Percentiles rank a stretch among this genome's conserved stretches.
phyloP scores from a whole-genome alignment of 2,888 invertebrate genomes.

The Holacanthella duospinosa region DNA sequence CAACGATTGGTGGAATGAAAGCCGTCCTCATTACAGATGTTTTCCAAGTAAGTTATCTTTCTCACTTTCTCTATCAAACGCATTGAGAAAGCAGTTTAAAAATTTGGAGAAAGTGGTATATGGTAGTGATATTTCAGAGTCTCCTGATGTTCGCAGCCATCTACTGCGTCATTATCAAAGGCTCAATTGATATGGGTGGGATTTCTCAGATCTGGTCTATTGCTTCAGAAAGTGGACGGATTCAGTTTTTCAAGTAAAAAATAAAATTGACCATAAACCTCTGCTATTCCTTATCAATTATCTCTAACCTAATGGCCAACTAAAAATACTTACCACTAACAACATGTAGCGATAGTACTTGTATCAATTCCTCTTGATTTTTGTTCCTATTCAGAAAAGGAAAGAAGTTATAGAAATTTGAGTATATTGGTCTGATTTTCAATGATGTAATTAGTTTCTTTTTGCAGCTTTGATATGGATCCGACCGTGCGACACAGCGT shows the following conservation, averaged over 20 bases:
- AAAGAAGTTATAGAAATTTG: too few species aligned
- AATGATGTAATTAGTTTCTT: conserved; percentile 9
- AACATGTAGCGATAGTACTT: too few species aligned
- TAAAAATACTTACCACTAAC: too few species aligned
- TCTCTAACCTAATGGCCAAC: too few species aligned
- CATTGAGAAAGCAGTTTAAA: background rate
- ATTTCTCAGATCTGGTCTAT: conserved; percentile 58
- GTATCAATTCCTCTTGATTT: too few species aligned
- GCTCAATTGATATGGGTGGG: conserved; percentile 58
- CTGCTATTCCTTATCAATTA: background rate
- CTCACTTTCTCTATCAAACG: background rate
- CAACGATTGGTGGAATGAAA: conserved; percentile 80
- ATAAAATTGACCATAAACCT: too few species aligned
- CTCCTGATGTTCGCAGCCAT: conserved; percentile 74
- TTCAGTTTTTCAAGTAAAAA: conserved; percentile 47
- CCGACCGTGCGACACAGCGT: conserved; percentile 73
- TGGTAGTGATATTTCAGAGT: conserved; percentile 46
- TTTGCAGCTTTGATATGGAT: conserved; percentile 59
- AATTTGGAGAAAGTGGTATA: too few species aligned
- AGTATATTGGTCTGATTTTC: background rate
- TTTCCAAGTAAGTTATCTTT: conserved; percentile 48
- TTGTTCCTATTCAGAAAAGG: too few species aligned
- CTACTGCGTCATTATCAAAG: conserved; percentile 64
- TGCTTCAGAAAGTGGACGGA: conserved; percentile 57
- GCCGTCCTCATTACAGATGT: conserved; percentile 80